Evolutionary conservation across 1,140 invertebrate species (phyloP).

Genomic region (Colletes latitarsis): DNA sequence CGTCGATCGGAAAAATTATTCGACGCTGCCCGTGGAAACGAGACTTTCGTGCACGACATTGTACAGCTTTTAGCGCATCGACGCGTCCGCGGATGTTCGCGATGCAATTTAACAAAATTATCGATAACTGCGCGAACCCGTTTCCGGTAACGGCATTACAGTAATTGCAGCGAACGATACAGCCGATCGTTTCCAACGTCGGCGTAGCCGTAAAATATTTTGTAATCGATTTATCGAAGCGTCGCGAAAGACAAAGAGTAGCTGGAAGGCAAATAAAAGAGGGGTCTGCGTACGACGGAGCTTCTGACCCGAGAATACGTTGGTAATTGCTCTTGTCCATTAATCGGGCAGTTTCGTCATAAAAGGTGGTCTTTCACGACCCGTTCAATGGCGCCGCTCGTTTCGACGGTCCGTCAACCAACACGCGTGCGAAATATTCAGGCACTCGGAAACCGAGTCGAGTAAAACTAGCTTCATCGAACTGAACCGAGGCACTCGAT

Average conservation of each 20-base stretch:
- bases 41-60: no score
- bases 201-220: neutral
- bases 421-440: neutral
- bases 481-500: neutral
- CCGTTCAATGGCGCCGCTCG: conserved; percentile 1
- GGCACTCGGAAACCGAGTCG: neutral
- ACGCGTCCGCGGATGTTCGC: neutral
- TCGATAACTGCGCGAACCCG: conserved; percentile 4
- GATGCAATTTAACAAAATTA: conserved; percentile 10
- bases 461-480: neutral
- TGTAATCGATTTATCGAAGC: conserved; percentile 3
- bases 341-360: conserved; percentile 45
- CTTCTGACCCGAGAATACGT: conserved; percentile 9
- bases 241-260: neutral
- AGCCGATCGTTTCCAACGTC: neutral
- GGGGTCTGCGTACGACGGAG: no score
- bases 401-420: neutral
- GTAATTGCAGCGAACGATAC: conserved; percentile 1
- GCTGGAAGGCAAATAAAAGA: neutral
- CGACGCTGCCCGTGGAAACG: neutral
- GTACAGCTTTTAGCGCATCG: neutral
- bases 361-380: conserved; percentile 17
- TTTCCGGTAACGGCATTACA: conserved; percentile 7
- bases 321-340: conserved; percentile 51
- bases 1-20: conserved; percentile 4